Evolutionary conservation across 2,113 vertebrate species (phyloP).

Genomic region (Mastomys coucha): DNA sequence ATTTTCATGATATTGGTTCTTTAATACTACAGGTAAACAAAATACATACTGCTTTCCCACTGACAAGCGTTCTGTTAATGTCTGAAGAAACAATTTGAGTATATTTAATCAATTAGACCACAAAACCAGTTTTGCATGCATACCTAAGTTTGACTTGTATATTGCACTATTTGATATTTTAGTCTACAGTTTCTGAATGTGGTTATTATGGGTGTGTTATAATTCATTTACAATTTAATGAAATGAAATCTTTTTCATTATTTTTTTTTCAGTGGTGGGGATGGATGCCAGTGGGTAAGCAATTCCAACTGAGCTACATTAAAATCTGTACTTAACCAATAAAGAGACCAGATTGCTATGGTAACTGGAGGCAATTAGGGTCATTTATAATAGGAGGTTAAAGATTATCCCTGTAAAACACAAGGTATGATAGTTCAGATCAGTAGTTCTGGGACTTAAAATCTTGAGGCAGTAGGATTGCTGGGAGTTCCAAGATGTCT

Average conservation of each 20-base stretch:
- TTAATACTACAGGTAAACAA: no score
- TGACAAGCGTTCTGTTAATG: neutral
- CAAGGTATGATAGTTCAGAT: neutral
- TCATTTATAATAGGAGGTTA: neutral
- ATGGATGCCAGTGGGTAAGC: no score
- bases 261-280: no score
- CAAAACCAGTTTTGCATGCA: neutral
- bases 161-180: neutral
- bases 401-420: neutral
- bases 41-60: neutral
- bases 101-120: neutral
- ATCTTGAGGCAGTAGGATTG: neutral
- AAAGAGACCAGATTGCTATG: neutral
- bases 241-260: neutral
- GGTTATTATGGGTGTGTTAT: fast-evolving
- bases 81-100: neutral
- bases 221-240: neutral
- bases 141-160: neutral
- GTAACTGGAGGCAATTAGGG: neutral
- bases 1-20: no score
- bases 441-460: neutral
- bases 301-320: no score
- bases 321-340: neutral
- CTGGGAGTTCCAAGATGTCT: neutral
- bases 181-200: neutral